phyloP scores from a whole-genome alignment of 23 tunicate species.

The Clavelina lepadiformis region DNA sequence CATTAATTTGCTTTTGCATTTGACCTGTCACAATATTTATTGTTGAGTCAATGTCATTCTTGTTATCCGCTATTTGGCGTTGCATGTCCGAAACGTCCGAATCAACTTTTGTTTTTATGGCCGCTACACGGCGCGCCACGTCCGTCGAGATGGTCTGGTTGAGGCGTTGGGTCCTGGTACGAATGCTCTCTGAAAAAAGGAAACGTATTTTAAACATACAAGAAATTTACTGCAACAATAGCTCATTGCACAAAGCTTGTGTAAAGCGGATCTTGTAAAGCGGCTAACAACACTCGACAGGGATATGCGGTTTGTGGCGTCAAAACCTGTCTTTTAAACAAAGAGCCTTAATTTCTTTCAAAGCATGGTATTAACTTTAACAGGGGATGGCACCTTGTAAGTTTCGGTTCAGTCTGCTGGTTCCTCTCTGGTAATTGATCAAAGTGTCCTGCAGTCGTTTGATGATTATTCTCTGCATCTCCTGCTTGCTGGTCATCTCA shows the following conservation, averaged over 20 bases:
- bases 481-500: slow-evolving; percentile 23
- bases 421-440: slow-evolving; percentile 1
- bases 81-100: neutral
- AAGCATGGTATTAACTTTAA: too few species aligned
- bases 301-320: too few species aligned
- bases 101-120: neutral
- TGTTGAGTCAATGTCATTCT: neutral
- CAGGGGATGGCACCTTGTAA: neutral
- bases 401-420: slow-evolving; percentile 7
- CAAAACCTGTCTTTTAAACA: too few species aligned
- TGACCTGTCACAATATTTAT: neutral
- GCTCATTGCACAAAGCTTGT: too few species aligned
- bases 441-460: slow-evolving; percentile 23
- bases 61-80: slow-evolving; percentile 9
- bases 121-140: neutral
- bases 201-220: too few species aligned
- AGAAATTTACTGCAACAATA: too few species aligned
- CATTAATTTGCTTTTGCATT: neutral
- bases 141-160: neutral
- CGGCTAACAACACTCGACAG: too few species aligned
- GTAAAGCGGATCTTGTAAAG: too few species aligned
- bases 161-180: neutral
- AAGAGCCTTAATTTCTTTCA: too few species aligned
- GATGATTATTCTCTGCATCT: slow-evolving; percentile 31
- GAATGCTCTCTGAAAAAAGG: neutral